Evolutionary conservation across 2,797 vertebrate species (phyloP).

Genomic region (Lycodopsis pacificus): DNA sequence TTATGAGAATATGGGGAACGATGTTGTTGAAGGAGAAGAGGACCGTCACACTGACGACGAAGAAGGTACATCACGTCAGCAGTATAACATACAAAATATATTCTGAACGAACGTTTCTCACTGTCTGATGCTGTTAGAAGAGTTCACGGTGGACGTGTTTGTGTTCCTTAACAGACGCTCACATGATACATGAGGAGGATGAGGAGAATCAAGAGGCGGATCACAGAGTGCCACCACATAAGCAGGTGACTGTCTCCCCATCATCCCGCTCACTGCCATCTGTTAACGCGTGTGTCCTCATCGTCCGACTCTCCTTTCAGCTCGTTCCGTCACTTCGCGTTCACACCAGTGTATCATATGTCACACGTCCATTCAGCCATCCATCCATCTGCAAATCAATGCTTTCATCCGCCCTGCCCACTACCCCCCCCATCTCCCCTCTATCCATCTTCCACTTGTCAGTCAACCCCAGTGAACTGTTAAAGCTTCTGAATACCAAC

Average conservation of each 20-base stretch:
- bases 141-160: constrained; percentile 3
- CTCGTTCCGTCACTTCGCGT: constrained; percentile 19
- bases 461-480: constrained; percentile 10
- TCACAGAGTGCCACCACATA: constrained; percentile 63
- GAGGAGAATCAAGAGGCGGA: constrained; percentile 67
- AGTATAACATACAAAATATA: neutral
- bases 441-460: constrained; percentile 18
- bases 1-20: constrained; percentile 89
- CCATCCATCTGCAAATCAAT: constrained; percentile 26
- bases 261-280: neutral
- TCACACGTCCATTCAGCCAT: constrained; percentile 26
- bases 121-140: neutral
- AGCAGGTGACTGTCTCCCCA: constrained; percentile 67
- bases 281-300: neutral
- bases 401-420: constrained; percentile 18
- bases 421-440: constrained; percentile 1
- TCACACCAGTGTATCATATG: constrained; percentile 19
- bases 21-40: constrained; percentile 88
- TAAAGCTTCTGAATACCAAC: constrained; percentile 43
- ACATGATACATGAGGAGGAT: constrained; percentile 58
- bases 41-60: constrained; percentile 84
- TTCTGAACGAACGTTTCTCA: neutral
- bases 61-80: constrained; percentile 77
- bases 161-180: constrained; percentile 63
- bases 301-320: neutral